Conservation (phyloP, 2,888 invertebrate genomes). For the Apotomis betuletana region DNA sequence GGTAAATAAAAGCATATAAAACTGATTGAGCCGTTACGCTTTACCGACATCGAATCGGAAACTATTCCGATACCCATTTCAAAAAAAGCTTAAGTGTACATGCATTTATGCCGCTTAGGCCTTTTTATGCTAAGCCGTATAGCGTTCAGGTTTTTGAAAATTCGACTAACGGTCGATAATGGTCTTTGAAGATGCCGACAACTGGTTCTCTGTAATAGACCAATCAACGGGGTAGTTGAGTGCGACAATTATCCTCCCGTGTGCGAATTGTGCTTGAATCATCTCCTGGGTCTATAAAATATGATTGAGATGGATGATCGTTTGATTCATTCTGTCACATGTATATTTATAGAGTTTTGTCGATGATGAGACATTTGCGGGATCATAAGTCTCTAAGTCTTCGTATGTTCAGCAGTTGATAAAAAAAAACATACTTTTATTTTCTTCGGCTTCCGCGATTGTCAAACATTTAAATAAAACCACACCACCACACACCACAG, state of each 20-base stretch:
- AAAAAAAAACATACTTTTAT: too few species aligned
- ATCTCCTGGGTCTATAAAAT: too few species aligned
- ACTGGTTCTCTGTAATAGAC: conserved; percentile 12
- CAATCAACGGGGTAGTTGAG: background rate
- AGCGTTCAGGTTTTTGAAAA: conserved; percentile 10
- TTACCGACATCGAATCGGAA: conserved; percentile 22
- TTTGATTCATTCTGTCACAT: too few species aligned
- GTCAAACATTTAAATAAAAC: too few species aligned
- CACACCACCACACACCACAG: too few species aligned
- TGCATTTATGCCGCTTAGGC: background rate
- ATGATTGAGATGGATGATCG: too few species aligned
- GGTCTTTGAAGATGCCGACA: conserved; percentile 26
- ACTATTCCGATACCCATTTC: conserved; percentile 6
- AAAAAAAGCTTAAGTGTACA: background rate
- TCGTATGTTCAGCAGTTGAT: too few species aligned
- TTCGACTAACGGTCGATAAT: conserved; percentile 9
- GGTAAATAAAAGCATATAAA: conserved; percentile 4
- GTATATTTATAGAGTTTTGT: too few species aligned
- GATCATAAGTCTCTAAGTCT: too few species aligned
- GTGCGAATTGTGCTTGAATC: background rate
- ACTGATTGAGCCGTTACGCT: background rate
- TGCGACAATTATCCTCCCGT: background rate
- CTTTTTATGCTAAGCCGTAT: background rate
- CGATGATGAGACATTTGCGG: too few species aligned
- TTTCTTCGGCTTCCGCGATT: too few species aligned